Evolutionary conservation across 35 echinoderm and acorn worm genomes (phyloP), one percentile per base, ranked within the genome.

Genomic region (Patiria miniata): DNA sequence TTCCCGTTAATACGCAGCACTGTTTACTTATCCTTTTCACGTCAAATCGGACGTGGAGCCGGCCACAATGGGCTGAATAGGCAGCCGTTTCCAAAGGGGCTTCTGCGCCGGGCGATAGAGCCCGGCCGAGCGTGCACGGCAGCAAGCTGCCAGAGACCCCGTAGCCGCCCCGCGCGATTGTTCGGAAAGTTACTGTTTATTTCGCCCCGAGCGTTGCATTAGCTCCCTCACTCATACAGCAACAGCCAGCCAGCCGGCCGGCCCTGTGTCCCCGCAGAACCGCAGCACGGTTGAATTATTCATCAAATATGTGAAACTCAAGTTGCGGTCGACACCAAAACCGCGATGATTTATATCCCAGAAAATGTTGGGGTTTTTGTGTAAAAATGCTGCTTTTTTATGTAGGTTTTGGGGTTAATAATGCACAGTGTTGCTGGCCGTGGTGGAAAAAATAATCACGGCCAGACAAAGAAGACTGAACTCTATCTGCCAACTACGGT

Each of bases 141-240:
- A 34, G 65, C 26, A 73, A 26, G 65, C 65, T 30, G 21, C 65
- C 19, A 8, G 28, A n/a, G n/a, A n/a, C 42, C 42, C 42, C 42
- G 4, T 12, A 47, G 42, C 42, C 42, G 42, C 42, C 42, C 42
- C 65, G 65, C 34, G 29, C 65, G 29, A 73, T 73, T 73, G 65
- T 73, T 73, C 65, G 29, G 65, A 73, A 32, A 73, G 65, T 73
- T 73, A 73, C 65, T 73, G 65, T 73, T 73, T 73, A 73, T 73
- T 73, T 73, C 65, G 65, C 65, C 65, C 65, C 65, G 19, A 30
- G 65, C 65, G 26, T 30, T 73, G 65, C 65, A 73, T 73, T 73
- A 73, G 65, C 65, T 73, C 34, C 26, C 26, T n/a, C 65, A 28
- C 65, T 6, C 42, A 6, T 23, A 23, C 26, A 73, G 65, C 65